Percentiles rank a stretch among this genome's conserved stretches.
phyloP scores from a whole-genome alignment of 1,140 invertebrate species.

The Orchesella cincta region DNA sequence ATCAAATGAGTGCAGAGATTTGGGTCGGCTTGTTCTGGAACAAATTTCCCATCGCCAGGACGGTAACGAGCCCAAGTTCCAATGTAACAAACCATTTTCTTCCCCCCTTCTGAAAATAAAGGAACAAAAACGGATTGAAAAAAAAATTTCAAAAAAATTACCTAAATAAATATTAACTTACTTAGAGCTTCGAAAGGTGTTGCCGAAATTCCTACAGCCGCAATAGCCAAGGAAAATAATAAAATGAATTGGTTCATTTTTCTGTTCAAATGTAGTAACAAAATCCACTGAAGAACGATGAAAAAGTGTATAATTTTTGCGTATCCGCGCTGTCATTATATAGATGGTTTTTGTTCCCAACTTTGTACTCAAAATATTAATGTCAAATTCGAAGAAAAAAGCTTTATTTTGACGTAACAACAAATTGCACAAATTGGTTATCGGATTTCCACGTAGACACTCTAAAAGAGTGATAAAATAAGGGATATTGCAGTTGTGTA shows the following conservation, averaged over 20 bases:
- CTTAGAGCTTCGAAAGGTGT: background rate
- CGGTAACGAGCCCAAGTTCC: constrained; percentile 74
- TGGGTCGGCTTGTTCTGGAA: constrained; percentile 68
- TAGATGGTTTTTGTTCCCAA: no score
- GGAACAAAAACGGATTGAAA: background rate
- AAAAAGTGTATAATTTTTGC: no score
- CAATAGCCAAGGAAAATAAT: no score
- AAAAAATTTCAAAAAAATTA: background rate
- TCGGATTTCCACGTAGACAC: background rate
- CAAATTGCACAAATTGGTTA: background rate
- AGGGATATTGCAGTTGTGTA: background rate
- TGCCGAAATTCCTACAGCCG: background rate
- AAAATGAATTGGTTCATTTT: no score
- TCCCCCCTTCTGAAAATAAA: constrained; percentile 52
- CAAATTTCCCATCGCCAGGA: constrained; percentile 65
- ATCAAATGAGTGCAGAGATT: constrained; percentile 72
- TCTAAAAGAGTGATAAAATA: background rate
- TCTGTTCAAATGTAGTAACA: no score
- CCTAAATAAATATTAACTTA: background rate
- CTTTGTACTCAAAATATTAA: no score
- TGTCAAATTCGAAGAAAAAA: background rate
- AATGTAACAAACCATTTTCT: constrained; percentile 69
- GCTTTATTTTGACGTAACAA: background rate
- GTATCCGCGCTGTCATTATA: no score
- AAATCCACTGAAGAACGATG: no score